Percentiles rank a stretch among this genome's conserved stretches.
phyloP scores from a whole-genome alignment of 2,797 vertebrate genomes.

The Adelosebastes latens region DNA sequence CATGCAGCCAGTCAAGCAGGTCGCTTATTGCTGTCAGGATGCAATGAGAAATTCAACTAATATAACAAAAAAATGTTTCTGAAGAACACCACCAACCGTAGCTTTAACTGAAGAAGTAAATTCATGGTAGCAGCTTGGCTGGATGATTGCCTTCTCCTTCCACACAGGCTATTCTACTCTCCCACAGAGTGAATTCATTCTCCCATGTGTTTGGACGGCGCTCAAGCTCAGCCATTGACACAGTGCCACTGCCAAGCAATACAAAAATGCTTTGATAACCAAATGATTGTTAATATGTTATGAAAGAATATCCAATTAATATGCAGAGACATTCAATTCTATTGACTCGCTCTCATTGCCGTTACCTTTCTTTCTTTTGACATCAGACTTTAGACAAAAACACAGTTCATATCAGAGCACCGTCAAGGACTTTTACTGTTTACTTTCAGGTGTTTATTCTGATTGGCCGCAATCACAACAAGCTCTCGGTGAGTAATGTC shows the following conservation, averaged over 20 bases:
- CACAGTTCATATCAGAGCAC: background rate
- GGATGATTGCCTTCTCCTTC: slow-evolving; percentile 63
- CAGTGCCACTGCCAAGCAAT: slow-evolving; percentile 44
- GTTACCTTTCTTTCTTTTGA: background rate
- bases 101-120: slow-evolving; percentile 39
- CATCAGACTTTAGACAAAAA: background rate
- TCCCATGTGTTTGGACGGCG: slow-evolving; percentile 69
- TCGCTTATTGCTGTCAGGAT: no score
- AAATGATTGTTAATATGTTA: slow-evolving; percentile 40
- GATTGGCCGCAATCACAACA: slow-evolving; percentile 15
- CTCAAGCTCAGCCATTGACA: slow-evolving; percentile 52
- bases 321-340: slow-evolving; percentile 4
- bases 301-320: slow-evolving; percentile 37
- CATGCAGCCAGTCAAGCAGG: no score
- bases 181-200: slow-evolving; percentile 69
- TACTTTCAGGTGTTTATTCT: slow-evolving; percentile 20
- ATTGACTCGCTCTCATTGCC: background rate
- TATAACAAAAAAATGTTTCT: no score
- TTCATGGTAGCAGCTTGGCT: slow-evolving; percentile 71
- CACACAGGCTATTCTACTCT: slow-evolving; percentile 59
- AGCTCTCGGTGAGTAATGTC: slow-evolving; percentile 36
- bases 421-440: slow-evolving; percentile 22
- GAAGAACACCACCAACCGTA: no score
- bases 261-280: slow-evolving; percentile 30
- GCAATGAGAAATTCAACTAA: no score